Conservation (phyloP, 2,113 vertebrate species). For the Cynocephalus volans region DNA sequence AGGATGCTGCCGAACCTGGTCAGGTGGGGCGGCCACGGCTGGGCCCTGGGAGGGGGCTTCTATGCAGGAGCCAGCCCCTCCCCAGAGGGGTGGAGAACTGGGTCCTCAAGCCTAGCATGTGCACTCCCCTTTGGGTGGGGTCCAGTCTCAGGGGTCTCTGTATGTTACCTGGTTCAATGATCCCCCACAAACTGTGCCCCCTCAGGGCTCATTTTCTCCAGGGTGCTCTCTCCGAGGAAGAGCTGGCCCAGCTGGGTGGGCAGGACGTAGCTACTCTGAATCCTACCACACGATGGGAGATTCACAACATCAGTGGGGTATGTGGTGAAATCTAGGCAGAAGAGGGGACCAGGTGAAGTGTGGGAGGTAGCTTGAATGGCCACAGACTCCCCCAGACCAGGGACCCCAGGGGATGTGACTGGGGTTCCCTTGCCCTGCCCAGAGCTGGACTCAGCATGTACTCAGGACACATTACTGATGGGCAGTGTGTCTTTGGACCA, state of each 20-base stretch:
- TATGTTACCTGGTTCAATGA: neutral
- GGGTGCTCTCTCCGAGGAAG: slow-evolving; percentile 90
- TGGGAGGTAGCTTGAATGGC: neutral
- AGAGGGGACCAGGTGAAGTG: neutral
- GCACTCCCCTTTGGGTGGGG: neutral
- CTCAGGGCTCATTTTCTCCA: slow-evolving; percentile 94
- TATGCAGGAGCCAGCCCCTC: neutral
- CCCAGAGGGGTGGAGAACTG: neutral
- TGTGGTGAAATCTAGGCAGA: slow-evolving; percentile 29
- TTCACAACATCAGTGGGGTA: slow-evolving; percentile 91
- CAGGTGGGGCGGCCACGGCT: slow-evolving; percentile 87
- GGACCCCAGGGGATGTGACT: neutral
- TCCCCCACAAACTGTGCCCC: neutral
- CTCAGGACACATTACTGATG: neutral
- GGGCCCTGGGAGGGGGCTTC: neutral
- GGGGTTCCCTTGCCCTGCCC: neutral
- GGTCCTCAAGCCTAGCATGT: neutral
- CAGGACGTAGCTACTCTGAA: slow-evolving; percentile 90
- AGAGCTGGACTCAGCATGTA: neutral
- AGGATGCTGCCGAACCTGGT: slow-evolving; percentile 90
- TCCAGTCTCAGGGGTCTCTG: neutral
- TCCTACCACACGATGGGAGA: slow-evolving; percentile 90
- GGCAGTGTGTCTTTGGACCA: neutral
- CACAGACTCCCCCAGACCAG: neutral
- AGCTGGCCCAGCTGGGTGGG: slow-evolving; percentile 88